Evolutionary conservation across 1,140 invertebrate species (phyloP).

Genomic region (Harlomillsia oculata): DNA sequence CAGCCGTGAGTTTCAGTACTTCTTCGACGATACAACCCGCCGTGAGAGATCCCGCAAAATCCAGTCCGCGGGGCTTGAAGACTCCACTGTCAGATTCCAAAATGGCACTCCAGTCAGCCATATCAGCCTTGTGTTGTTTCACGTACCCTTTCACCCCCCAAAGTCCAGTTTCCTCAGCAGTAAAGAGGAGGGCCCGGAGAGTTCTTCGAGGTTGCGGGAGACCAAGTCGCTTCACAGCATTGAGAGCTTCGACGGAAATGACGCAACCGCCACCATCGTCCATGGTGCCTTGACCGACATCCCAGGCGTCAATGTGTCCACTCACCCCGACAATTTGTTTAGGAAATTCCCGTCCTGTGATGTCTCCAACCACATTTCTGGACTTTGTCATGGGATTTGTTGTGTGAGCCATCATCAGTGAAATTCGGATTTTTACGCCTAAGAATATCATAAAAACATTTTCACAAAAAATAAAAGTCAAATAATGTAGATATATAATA

Average conservation of each 20-base stretch:
- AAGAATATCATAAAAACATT: neutral
- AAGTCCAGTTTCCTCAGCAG: constrained; percentile 45
- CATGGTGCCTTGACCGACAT: constrained; percentile 45
- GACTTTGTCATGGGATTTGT: neutral
- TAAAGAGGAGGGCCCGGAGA: constrained; percentile 45
- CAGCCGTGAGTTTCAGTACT: constrained; percentile 44
- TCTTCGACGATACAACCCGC: constrained; percentile 55
- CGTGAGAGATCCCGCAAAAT: constrained; percentile 47
- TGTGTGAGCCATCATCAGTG: neutral
- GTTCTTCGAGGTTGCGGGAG: constrained; percentile 44
- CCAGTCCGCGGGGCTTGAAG: constrained; percentile 51
- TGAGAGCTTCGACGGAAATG: constrained; percentile 45
- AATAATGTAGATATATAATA: neutral
- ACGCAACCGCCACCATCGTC: constrained; percentile 41
- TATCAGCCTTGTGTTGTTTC: constrained; percentile 45
- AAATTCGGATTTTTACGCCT: neutral
- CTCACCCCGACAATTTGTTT: constrained; percentile 45
- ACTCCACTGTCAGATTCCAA: constrained; percentile 51
- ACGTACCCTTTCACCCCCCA: constrained; percentile 40
- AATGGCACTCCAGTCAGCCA: constrained; percentile 53
- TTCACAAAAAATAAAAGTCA: constrained; percentile 7
- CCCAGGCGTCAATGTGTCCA: constrained; percentile 51
- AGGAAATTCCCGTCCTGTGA: constrained; percentile 18
- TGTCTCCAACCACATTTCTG: neutral
- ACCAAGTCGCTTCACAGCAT: constrained; percentile 40